Evolutionary conservation across 2,797 vertebrate genomes (phyloP), one percentile per base, ranked within the genome.

Genomic region (Cryptoprocta ferox): DNA sequence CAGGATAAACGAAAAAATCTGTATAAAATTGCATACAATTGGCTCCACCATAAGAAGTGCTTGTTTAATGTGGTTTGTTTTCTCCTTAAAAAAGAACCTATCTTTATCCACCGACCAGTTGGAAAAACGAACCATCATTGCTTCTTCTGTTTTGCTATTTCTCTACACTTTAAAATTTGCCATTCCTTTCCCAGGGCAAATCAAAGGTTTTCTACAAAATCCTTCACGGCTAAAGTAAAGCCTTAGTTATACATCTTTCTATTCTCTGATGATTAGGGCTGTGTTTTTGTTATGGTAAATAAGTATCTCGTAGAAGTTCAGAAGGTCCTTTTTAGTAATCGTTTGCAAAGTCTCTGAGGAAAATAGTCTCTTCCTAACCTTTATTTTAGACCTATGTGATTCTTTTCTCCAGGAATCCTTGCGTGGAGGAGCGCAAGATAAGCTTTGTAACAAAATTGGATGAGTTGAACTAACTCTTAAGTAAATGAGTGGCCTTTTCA

Each of bases 271-370:
- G 53, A 95, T 90, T 86, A 97, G 56, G 76, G 45, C 56, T 97
- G 35, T 63, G 24, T 94, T 98, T 97, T 98, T 95, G 95, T 91
- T 80, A 15, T 63, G 92, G 96, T 94, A 94, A 97, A 95, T 28
- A 98, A 98, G 85, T 81, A 92, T 96, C 78, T 94, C 82, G 87
- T 68, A 63, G 48, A 71, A 78, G 71, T 71, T 30, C 73, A 96
- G 90, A 97, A 95, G 56, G 80, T 45, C 95, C 79, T 94, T 83
- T 97, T 26, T 81, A 80, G 79, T 86, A 90, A 95, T 84, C 88
- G 39, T 70, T 94, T 70, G 70, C 82, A 95, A 97, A 92, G 73
- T 70, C 76, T 48, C 86, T 75, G 68, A 68, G 11, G 6, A 75
- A 97, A 97, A 92, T 28, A 24, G 92, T 88, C 89, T 79, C 82